A percentile compares a stretch with the other conserved stretches of the same genome.
phyloP scores from a whole-genome alignment of 2,797 vertebrate genomes.

The Spatula clypeata region DNA sequence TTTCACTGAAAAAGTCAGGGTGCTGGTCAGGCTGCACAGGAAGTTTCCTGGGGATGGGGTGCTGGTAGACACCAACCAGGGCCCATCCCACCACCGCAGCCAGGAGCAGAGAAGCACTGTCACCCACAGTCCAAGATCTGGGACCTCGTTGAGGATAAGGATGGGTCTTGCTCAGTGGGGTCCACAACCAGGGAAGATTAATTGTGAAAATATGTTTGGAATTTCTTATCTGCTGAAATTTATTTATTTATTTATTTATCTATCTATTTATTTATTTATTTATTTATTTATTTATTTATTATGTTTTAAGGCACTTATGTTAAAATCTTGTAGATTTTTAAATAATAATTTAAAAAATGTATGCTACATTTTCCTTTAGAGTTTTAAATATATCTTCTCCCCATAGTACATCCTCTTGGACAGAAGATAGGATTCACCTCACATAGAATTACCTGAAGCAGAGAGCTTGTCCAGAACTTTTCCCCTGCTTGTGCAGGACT shows the following conservation, averaged over 20 bases:
- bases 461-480: not conserved
- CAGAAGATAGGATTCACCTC: not conserved
- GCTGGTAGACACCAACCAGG: not conserved
- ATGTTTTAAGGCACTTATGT: not conserved
- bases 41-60: not conserved
- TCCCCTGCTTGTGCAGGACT: not conserved
- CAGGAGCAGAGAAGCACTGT: not conserved
- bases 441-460: not conserved
- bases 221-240: not conserved
- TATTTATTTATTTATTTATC: not conserved
- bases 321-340: not conserved
- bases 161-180: too few species aligned
- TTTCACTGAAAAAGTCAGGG: not conserved
- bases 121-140: not conserved
- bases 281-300: too few species aligned
- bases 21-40: not conserved
- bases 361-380: not conserved
- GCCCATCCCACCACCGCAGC: not conserved
- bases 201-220: not conserved
- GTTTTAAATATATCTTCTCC: not conserved
- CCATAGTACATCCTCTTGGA: too few species aligned
- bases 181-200: not conserved
- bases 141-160: too few species aligned
- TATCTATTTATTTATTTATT: not conserved
- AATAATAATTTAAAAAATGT: not conserved